A percentile compares a stretch with the other conserved stretches of the same genome.
Conservation (phyloP, 1,140 invertebrate genomes). For the Cardiocondyla obscurior region DNA sequence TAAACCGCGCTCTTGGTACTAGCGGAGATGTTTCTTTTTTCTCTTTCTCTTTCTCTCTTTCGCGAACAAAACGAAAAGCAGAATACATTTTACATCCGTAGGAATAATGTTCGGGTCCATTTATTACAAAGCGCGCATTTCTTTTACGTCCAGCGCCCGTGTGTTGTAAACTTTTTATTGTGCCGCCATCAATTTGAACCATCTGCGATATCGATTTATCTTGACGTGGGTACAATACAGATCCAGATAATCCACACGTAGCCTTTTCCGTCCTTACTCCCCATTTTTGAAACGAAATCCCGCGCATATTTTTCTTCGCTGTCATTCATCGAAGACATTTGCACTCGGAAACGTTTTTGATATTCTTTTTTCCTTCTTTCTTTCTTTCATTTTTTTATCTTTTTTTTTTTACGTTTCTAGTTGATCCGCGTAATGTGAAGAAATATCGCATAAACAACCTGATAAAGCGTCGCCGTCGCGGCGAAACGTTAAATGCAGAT, state of each 20-base stretch:
- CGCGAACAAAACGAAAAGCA: slow-evolving; percentile 7
- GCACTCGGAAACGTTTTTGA: too few species aligned
- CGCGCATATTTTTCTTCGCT: slow-evolving; percentile 3
- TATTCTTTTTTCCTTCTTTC: too few species aligned
- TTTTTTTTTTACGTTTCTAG: background rate
- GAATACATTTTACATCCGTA: slow-evolving; percentile 12
- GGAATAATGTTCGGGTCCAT: slow-evolving; percentile 4
- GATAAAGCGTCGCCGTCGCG: slow-evolving; percentile 35
- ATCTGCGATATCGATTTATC: slow-evolving; percentile 18
- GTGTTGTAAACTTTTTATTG: slow-evolving; percentile 31
- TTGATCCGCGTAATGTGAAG: slow-evolving; percentile 1
- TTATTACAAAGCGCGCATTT: slow-evolving; percentile 21
- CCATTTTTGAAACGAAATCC: background rate
- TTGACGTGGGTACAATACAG: slow-evolving; percentile 11
- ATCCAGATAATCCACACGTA: background rate
- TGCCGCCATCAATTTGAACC: slow-evolving; percentile 14
- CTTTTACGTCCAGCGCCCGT: slow-evolving; percentile 5
- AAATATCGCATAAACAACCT: slow-evolving; percentile 58
- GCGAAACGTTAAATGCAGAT: slow-evolving; percentile 57
- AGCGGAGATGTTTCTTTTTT: background rate
- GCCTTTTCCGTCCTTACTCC: background rate
- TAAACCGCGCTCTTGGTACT: background rate
- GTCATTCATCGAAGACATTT: background rate
- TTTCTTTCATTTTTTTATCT: background rate
- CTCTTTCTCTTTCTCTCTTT: background rate